These are phyloP conservation scores for Drosophila affinis DNA, from an alignment of 2,888 invertebrate species.

Conservation along the genomic window DNA sequence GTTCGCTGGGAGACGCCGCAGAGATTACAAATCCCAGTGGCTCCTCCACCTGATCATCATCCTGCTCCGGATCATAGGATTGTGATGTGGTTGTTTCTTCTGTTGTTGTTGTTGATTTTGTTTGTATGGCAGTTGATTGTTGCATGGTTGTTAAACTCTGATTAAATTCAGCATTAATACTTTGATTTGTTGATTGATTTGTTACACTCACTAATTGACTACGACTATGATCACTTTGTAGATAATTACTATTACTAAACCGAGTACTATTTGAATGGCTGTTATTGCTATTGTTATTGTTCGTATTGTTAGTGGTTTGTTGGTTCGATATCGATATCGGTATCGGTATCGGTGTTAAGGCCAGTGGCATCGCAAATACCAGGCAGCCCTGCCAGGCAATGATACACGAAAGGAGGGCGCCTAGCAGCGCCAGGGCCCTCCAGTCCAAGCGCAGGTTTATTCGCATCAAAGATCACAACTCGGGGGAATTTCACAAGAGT, in stretches of 20 bases:
- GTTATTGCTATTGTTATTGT: slow-evolving; percentile 36
- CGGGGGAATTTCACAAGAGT: slow-evolving; percentile 24
- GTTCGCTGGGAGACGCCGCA: slow-evolving; percentile 55
- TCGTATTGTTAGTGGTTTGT: slow-evolving; percentile 21
- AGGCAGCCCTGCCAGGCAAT: slow-evolving; percentile 80
- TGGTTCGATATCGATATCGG: slow-evolving; percentile 39
- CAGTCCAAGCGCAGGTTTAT: slow-evolving; percentile 82
- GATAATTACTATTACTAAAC: slow-evolving; percentile 57
- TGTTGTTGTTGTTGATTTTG: slow-evolving; percentile 48
- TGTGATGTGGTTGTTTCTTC: slow-evolving; percentile 31
- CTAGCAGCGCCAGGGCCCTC: slow-evolving; percentile 84
- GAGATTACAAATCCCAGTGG: slow-evolving; percentile 68
- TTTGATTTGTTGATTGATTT: slow-evolving; percentile 69
- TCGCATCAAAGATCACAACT: slow-evolving; percentile 80
- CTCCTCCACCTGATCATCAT: slow-evolving; percentile 36
- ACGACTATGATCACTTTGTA: slow-evolving; percentile 73
- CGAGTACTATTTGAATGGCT: slow-evolving; percentile 42
- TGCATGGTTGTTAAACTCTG: slow-evolving; percentile 52
- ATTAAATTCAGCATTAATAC: slow-evolving; percentile 77
- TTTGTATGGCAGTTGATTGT: slow-evolving; percentile 20
- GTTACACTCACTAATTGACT: slow-evolving; percentile 60
- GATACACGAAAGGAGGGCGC: slow-evolving; percentile 84
- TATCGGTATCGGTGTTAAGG: slow-evolving; percentile 35
- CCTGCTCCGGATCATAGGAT: slow-evolving; percentile 23
- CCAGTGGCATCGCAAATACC: slow-evolving; percentile 80